Base-by-base conservation (phyloP, 2,797 vertebrate species). In the Catharus ustulatus region DNA sequence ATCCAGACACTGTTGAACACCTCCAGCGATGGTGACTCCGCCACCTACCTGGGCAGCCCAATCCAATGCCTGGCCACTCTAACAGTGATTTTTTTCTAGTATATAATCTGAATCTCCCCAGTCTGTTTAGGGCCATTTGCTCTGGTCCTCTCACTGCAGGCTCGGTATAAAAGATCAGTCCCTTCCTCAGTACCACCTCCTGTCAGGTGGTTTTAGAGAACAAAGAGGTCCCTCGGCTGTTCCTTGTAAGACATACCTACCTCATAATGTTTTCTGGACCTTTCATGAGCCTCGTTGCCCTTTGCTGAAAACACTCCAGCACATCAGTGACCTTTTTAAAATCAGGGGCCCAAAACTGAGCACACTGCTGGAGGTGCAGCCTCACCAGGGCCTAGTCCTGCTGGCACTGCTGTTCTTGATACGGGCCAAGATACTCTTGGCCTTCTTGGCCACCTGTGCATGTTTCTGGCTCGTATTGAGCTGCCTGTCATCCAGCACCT, bases 291-390 rank as follows among this genome's bases (percentile, higher is more conserved):
- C 52, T 17, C 22, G 24, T 30, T 83, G 17, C n/a, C 29, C 14
- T 52, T 77, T 0, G 0, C n/a, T 72, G 59, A 26, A 59, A 24
- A 46, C 0, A 0, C 34, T 55, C 10, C 20, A 30, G 24, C 6
- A 48, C 1, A 0, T 34, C 73, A 55, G 13, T 62, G 21, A 30
- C 11, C 11, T 48, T 55, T 62, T 21, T 16, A 32, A 63, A 86
- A 36, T 15, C 30, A 55, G 10, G 42, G 8, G 10, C 26, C 6
- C 42, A 55, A 69, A 69, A 48, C 21, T 26, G 24, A 62, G 8
- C 26, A 13, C 6, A 5, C 4, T 26, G 3, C 17, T 77, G 30
- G 9, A 62, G 11, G 21, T 55, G 26, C 40, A 30, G 48, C 22
- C 26, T 78, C 64, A 32, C 17, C 21, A 62, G 21, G 16, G 40